These are phyloP conservation scores for Proisotoma minuta DNA, from an alignment of 2,888 invertebrate genomes.

Conservation along the genomic window DNA sequence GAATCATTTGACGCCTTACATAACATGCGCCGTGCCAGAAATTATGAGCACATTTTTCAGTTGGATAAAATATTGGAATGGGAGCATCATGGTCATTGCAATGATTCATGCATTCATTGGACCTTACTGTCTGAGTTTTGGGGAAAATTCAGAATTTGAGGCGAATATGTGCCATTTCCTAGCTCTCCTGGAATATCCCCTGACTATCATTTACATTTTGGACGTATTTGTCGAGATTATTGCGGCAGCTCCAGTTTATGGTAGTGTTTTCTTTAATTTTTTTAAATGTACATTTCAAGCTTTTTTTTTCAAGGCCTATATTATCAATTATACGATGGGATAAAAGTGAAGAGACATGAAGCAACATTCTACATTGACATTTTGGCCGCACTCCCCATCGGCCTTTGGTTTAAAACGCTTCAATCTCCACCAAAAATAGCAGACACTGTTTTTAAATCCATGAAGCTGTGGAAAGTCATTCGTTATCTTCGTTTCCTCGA, in stretches of 20 bases:
- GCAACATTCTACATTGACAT: constrained; percentile 37
- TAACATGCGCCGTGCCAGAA: constrained; percentile 34
- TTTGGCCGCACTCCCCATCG: constrained; percentile 32
- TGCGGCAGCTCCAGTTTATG: constrained; percentile 37
- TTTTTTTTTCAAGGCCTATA: constrained; percentile 27
- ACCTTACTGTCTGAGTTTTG: constrained; percentile 33
- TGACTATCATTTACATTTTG: constrained; percentile 18
- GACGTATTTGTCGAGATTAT: constrained; percentile 42
- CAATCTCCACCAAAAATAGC: constrained; percentile 7
- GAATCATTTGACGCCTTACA: constrained; percentile 36
- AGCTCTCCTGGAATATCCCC: background rate
- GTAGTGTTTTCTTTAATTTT: constrained; percentile 20
- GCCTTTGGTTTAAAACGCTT: background rate
- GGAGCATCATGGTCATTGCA: constrained; percentile 17
- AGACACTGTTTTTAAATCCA: constrained; percentile 18
- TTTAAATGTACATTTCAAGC: background rate
- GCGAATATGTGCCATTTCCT: constrained; percentile 8
- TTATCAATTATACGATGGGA: constrained; percentile 40
- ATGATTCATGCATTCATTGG: constrained; percentile 22
- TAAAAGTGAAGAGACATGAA: constrained; percentile 15
- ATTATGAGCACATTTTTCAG: constrained; percentile 26
- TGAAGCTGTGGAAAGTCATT: constrained; percentile 40
- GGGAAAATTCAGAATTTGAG: constrained; percentile 19
- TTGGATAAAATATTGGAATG: constrained; percentile 35
- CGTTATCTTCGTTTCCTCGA: constrained; percentile 39